A percentile compares a stretch with the other conserved stretches of the same genome.
Conservation (phyloP, 2,797 vertebrate species). For the Mallotus villosus region DNA sequence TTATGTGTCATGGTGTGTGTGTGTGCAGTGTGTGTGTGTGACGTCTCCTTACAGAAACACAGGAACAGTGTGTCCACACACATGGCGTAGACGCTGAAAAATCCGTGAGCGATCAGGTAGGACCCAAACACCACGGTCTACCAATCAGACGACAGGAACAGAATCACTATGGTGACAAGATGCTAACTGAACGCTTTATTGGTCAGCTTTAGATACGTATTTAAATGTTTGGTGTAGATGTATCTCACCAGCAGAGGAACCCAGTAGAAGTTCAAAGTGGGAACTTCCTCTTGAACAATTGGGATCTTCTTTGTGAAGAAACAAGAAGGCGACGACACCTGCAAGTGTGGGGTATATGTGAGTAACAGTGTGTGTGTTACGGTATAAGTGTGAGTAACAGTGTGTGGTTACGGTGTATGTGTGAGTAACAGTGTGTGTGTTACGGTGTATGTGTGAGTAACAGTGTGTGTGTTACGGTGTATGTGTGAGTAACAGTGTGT, state of each 20-base stretch:
- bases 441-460: too few species aligned
- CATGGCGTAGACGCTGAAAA: constrained; percentile 93
- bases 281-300: constrained; percentile 77
- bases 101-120: constrained; percentile 87
- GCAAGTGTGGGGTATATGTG: too few species aligned
- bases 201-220: background rate
- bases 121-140: constrained; percentile 84
- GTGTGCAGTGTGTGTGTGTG: background rate
- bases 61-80: constrained; percentile 93
- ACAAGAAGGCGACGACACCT: constrained; percentile 85
- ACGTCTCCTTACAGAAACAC: constrained; percentile 58
- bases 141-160: constrained; percentile 38
- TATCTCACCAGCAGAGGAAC: constrained; percentile 85
- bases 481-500: too few species aligned
- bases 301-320: constrained; percentile 85
- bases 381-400: too few species aligned
- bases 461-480: too few species aligned
- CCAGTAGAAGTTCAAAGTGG: constrained; percentile 86
- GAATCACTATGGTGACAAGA: background rate
- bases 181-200: background rate
- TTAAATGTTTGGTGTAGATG: background rate
- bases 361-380: too few species aligned
- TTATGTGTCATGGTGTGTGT: background rate
- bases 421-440: too few species aligned
- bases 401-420: too few species aligned